phyloP scores from a whole-genome alignment of 2,113 vertebrate genomes.

The Pardalotus punctatus region DNA sequence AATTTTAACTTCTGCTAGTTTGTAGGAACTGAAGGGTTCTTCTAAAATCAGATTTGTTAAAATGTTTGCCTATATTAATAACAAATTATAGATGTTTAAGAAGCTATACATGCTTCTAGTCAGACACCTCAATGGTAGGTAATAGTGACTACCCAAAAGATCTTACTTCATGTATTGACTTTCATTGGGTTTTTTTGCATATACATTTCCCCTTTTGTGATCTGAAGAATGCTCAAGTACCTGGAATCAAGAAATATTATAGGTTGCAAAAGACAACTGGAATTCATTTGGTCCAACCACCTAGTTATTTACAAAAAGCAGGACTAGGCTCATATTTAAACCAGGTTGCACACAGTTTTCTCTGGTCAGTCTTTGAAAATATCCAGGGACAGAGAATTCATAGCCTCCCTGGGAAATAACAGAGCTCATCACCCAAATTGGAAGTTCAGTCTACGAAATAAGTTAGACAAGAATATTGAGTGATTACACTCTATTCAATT shows the following conservation, averaged over 20 bases:
- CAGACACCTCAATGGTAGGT: neutral
- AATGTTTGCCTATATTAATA: neutral
- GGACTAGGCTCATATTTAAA: neutral
- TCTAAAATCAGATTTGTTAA: neutral
- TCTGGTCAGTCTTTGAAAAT: neutral
- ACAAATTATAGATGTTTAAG: neutral
- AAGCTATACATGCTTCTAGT: neutral
- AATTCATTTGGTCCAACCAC: neutral
- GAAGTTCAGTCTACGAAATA: neutral
- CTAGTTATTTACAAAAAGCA: neutral
- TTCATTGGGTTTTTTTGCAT: neutral
- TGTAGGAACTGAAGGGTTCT: neutral
- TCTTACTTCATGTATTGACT: neutral
- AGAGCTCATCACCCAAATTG: neutral
- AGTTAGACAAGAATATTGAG: neutral
- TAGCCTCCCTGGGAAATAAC: neutral
- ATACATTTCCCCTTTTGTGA: neutral
- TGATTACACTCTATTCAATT: neutral
- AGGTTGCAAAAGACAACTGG: neutral
- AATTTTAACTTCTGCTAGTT: neutral
- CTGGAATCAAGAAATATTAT: neutral
- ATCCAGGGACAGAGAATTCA: neutral
- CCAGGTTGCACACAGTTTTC: neutral
- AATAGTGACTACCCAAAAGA: neutral
- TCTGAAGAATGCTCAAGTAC: neutral